Base-by-base conservation (phyloP, 1,140 invertebrate species). In the Thalassaphorura encarpata region DNA sequence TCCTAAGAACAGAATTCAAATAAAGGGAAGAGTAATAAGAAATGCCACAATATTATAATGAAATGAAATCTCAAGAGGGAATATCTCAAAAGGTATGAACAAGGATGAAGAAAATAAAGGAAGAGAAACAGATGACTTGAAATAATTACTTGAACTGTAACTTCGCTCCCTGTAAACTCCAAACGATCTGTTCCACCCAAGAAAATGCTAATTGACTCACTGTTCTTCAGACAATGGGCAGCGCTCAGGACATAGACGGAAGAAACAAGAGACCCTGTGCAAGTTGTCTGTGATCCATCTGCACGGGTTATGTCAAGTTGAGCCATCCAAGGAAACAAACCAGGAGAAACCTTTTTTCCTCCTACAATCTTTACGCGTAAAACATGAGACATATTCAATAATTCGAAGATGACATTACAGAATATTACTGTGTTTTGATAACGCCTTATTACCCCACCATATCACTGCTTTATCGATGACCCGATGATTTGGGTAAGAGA, bases 291-390 rank as follows among this genome's bases (percentile, higher is more conserved):
- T 6, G 45, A 56, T 16, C 60, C 60, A 39, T 62, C 60, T 0
- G 50, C 55, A 40, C 60, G 42, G 6, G 59, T 65, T 16, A 65
- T 65, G 43, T 65, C 63, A n/a, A 65, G 39, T 51, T 65, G 63
- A 15, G 47, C 53, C 0, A 49, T 50, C 56, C 60, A 62, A 18
- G 63, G 63, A 31, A 65, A 65, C 21, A 18, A 48, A 26, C 21
- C n/a, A 28, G 24, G 2, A 13, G 5, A 11, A 27, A 48, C 19
- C 8, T 31, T 48, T 26, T 3, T 27, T 2, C 19, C 15, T 26
- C 27, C 4, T 4, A 18, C 23, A 15, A 2, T 19, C 27, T 15
- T 16, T 16, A 28, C 21, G 24, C 27, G 19, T 27, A 26, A 48
- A 18, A 27, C 23, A 26, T 11, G 27, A 43, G 19, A 18, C 24